Base-by-base conservation (phyloP, 2,797 vertebrate species). In the Chiloscyllium punctatum region DNA sequence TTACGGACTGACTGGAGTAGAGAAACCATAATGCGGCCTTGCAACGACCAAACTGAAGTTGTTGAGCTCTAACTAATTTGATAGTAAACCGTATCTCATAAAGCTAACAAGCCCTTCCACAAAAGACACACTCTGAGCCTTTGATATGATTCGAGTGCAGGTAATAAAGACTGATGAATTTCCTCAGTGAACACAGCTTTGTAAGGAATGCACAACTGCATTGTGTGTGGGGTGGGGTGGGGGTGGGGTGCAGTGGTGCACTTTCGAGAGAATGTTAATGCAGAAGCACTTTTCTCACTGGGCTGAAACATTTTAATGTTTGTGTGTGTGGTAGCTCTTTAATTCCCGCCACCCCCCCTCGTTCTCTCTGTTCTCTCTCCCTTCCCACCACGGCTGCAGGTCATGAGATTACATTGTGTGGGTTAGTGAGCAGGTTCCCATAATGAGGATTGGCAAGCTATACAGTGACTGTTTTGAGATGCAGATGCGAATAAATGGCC, bases 391-490 rank as follows among this genome's bases (percentile, higher is more conserved):
- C 51, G 3, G 9, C 9, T 57, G 30, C 30, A 21, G 30, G 53
- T 57, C 57, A 62, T 90, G 87, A 66, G 53, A 90, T 62, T 90
- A 27, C 57, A 90, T n/a, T 62, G 30, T 90, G 53, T 62, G 30
- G 57, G 33, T 18, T n/a, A 87, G 18, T 27, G 87, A 62, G 15
- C 30, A 16, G 87, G 4, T n/a, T 33, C 33, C 57, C 87, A 90
- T 84, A 84, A n/a, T 90, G 87, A 90, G 87, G 16, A 90, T n/a
- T n/a, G 53, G 87, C 87, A 66, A 90, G 27, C 86, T 88, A 42
- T 84, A 51, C 86, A 57, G 27, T 57, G 13, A 33, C 30, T 88
- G 86, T 88, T 57, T 30, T 57, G 51, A 88, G 53, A 16, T 57
- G 82, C 86, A 30, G 86, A n/a, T 33, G 30, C 33, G 30, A 57